Evolutionary conservation across 2,797 vertebrate species (phyloP), one percentile per base, ranked within the genome.

Genomic region (Xiphorhynchus erythropygius): DNA sequence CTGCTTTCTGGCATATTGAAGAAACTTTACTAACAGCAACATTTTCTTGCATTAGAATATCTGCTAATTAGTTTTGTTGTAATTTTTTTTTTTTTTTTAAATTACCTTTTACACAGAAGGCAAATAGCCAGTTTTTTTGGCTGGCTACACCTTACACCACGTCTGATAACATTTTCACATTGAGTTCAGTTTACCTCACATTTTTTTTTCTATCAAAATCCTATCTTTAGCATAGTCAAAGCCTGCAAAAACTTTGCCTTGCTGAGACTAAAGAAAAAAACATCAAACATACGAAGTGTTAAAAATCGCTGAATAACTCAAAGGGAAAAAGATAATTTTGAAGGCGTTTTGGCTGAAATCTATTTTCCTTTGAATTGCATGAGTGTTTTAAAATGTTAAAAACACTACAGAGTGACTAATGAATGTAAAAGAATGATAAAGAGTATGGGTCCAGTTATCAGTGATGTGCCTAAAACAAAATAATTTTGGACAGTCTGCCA

Each of bases 21-120:
- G 95, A 97, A 97, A 98, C 97, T 97, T 97, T 97, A 95, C 96
- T 93, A 98, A 97, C 96, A 95, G 97, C 95, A 97, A 97, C 95
- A 94, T 95, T 97, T 97, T 97, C 96, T 97, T 97, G 96, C 97
- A 97, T 97, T 97, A 97, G 97, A 97, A 98, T 97, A 97, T 96
- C 93, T 95, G 97, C 97, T 97, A 97, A 97, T 98, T 97, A 97
- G 96, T 92, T 97, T 95, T 97, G 96, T 96, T 98, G 96, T 89
- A 96, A 93, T 2, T 71, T 75, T 88, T 90, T 88, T 90, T 88
- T 90, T 47, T 85, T 93, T 87, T 93, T 79, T 4, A 70, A 93
- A 96, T 97, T 97, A 97, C 97, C 94, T 96, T 97, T 97, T 95
- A 92, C 86, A 68, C 76, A 93, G 93, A 95, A 97, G 97, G 96